These are phyloP conservation scores for Lacerta agilis DNA, from an alignment of 2,797 vertebrate species.

Conservation along the genomic window DNA sequence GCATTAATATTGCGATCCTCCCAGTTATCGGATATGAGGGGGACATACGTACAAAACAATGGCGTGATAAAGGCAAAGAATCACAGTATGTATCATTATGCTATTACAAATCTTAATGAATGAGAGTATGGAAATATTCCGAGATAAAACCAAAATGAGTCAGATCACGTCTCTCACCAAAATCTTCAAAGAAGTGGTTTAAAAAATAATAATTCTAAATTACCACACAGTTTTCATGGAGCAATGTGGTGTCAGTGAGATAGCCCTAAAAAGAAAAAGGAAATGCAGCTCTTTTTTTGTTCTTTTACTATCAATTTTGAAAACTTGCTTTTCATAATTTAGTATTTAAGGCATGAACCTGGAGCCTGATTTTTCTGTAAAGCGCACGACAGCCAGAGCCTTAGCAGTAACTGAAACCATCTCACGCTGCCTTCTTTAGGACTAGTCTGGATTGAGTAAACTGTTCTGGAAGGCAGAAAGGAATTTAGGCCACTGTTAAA, in stretches of 20 bases:
- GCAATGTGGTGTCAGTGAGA: conserved; percentile 31
- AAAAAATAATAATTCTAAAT: conserved; percentile 20
- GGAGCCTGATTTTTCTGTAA: conserved; percentile 15
- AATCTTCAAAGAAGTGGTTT: conserved; percentile 12
- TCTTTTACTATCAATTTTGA: conserved; percentile 3
- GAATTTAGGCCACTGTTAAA: background rate
- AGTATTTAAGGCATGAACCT: conserved; percentile 4
- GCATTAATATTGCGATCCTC: background rate
- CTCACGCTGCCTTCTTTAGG: background rate
- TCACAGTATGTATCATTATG: no score
- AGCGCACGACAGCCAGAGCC: conserved; percentile 3
- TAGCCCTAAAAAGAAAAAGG: background rate
- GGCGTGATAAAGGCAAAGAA: no score
- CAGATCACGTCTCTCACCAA: background rate
- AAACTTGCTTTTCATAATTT: conserved; percentile 24
- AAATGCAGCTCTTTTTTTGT: conserved; percentile 29
- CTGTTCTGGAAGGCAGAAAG: background rate
- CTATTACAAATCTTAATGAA: no score
- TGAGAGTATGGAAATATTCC: no score
- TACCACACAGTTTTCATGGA: conserved; percentile 22
- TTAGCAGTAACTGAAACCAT: background rate
- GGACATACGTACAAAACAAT: no score
- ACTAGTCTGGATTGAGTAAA: background rate
- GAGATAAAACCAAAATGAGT: no score
- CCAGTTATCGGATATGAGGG: no score